Percentiles rank a stretch among this genome's conserved stretches.
phyloP scores from a whole-genome alignment of 2,113 vertebrate genomes.

The Tachysurus fulvidraco region DNA sequence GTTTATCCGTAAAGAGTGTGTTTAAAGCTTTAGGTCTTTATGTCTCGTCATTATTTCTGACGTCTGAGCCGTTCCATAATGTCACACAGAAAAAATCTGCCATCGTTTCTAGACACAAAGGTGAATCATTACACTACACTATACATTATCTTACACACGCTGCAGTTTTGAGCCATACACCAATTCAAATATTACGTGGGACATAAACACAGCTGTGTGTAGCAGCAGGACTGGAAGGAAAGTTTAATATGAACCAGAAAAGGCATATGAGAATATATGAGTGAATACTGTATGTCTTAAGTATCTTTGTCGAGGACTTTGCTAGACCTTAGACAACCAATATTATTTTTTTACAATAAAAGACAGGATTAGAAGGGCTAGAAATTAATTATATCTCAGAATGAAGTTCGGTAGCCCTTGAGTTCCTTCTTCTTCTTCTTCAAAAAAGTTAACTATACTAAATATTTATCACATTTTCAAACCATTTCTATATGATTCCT shows the following conservation, averaged over 20 bases:
- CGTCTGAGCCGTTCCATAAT: background rate
- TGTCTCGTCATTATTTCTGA: background rate
- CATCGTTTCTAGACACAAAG: background rate
- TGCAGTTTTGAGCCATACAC: constrained; percentile 2
- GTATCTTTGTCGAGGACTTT: constrained; percentile 9
- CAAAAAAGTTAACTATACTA: no score
- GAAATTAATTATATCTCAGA: background rate
- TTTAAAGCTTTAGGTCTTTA: constrained; percentile 2
- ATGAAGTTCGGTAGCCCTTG: background rate
- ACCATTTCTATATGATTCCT: no score
- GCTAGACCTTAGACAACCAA: constrained; percentile 14
- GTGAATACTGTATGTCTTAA: constrained; percentile 32
- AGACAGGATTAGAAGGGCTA: background rate
- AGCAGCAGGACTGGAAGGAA: constrained; percentile 33
- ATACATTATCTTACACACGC: background rate
- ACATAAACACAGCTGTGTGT: constrained; percentile 34
- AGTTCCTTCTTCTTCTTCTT: no score
- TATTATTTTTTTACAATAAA: background rate
- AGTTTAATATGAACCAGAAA: constrained; percentile 15
- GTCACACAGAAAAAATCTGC: background rate
- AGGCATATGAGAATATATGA: background rate
- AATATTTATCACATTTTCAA: no score
- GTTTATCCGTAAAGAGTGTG: background rate
- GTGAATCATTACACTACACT: background rate
- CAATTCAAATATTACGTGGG: constrained; percentile 36